Conservation (phyloP, 1,140 invertebrate species). For the Drosophila fuyamai region DNA sequence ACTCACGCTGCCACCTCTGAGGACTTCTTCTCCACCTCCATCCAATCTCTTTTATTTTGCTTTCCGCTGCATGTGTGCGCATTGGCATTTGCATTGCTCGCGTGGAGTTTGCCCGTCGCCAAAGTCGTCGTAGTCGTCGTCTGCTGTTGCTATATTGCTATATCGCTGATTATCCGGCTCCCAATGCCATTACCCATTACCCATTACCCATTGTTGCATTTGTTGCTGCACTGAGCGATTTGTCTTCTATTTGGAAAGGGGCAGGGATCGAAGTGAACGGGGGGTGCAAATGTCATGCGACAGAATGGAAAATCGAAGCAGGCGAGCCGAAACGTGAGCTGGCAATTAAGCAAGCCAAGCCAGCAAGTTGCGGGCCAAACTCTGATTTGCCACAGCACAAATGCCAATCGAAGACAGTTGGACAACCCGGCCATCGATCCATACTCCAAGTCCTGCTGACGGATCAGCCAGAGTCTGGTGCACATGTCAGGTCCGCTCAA, state of each 20-base stretch:
- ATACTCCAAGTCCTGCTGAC: slow-evolving; percentile 30
- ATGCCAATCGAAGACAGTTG: slow-evolving; percentile 32
- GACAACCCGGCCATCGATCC: slow-evolving; percentile 20
- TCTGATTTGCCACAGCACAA: slow-evolving; percentile 19
- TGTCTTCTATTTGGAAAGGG: slow-evolving; percentile 65
- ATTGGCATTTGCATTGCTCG: slow-evolving; percentile 80
- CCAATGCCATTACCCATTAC: slow-evolving; percentile 72
- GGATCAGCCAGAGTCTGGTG: slow-evolving; percentile 25
- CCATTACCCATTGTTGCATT: slow-evolving; percentile 61
- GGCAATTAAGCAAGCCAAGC: slow-evolving; percentile 73
- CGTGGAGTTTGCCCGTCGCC: slow-evolving; percentile 61
- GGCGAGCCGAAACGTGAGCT: slow-evolving; percentile 75
- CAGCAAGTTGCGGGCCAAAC: slow-evolving; percentile 30
- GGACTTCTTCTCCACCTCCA: slow-evolving; percentile 9
- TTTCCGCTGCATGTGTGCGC: slow-evolving; percentile 42
- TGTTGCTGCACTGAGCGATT: slow-evolving; percentile 60
- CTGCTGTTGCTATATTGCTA: slow-evolving; percentile 22
- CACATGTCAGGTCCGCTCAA: slow-evolving; percentile 35
- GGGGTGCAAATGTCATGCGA: slow-evolving; percentile 57
- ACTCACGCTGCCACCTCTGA: slow-evolving; percentile 34
- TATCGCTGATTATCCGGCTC: slow-evolving; percentile 70
- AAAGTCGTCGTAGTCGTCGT: slow-evolving; percentile 33
- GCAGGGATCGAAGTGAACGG: neutral
- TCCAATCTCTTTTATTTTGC: slow-evolving; percentile 15
- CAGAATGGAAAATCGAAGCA: slow-evolving; percentile 67